These are phyloP conservation scores for Hymenopus coronatus DNA, from an alignment of 2,888 invertebrate species.

Conservation along the genomic window DNA sequence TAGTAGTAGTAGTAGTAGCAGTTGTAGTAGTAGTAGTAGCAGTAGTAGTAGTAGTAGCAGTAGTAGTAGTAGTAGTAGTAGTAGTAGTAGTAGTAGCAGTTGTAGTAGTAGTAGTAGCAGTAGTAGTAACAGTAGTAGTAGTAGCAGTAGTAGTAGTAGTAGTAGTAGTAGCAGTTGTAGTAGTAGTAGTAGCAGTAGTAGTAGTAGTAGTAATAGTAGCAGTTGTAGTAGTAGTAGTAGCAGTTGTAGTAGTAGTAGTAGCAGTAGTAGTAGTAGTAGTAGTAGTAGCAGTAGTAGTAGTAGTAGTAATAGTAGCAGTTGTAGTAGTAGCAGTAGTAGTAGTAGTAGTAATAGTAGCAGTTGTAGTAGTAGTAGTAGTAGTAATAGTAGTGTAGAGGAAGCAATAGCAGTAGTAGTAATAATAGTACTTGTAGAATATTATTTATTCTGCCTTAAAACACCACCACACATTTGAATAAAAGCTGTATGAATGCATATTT, in stretches of 20 bases:
- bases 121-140: background rate
- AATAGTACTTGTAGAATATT: too few species aligned
- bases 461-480: too few species aligned
- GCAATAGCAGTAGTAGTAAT: too few species aligned
- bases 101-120: background rate
- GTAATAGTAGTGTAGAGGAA: too few species aligned
- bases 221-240: background rate
- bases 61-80: background rate
- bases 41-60: background rate
- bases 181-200: background rate
- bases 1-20: background rate
- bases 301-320: background rate
- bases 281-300: background rate
- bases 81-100: background rate
- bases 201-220: background rate
- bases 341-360: too few species aligned
- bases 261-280: background rate
- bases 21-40: background rate
- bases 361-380: too few species aligned
- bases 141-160: background rate
- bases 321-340: background rate
- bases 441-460: too few species aligned
- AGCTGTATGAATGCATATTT: too few species aligned
- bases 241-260: background rate
- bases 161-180: background rate